Base-by-base conservation (phyloP, 2,888 invertebrate genomes). In the Ochropacha duplaris region DNA sequence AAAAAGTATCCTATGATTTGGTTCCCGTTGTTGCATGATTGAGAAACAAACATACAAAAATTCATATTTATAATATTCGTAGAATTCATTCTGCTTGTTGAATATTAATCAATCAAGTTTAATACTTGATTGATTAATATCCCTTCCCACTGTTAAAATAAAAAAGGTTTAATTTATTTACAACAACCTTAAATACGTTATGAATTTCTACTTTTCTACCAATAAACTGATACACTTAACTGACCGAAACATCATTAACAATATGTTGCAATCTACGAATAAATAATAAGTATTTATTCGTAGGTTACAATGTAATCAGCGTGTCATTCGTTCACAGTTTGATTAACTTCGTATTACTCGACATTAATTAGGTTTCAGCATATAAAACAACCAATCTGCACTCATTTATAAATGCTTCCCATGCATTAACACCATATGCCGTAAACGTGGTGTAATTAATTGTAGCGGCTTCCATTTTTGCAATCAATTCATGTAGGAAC, bases 371-470 rank as follows among this genome's bases (percentile, higher is more conserved):
- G 57, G 54, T 55, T 36, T 31, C 44, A 16, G 8, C 26, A 44
- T 44, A 58, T 60, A 52, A 56, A 64, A 65, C 59, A 55, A 57
- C 56, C 59, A 71, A 76, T 76, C 74, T 64, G 52, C 31, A 57
- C 57, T 64, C 69, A 76, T 79, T 79, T 72, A 68, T 75, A 72
- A 69, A 62, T 55, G 68, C 65, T 62, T 60, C 62, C 66, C 55
- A 57, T 66, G 64, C 69, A 78, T 80, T 76, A 80, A 74, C 76
- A 71, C 74, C 73, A 66, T 59, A 68, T 77, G 76, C 59, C 63
- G 60, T 62, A 69, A 77, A 76, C 62, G 66, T 62, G 60, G 55
- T 57, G 68, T 68, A 68, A 79, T 81, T 75, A 74, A 68, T 79
- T 60, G 58, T 55, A 64, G 51, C 62, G 65, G 58, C 60, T 62